A percentile compares a stretch with the other conserved stretches of the same genome.
Evolutionary conservation across 2,888 invertebrate species (phyloP).

Genomic region (Caenorhabditis becei): DNA sequence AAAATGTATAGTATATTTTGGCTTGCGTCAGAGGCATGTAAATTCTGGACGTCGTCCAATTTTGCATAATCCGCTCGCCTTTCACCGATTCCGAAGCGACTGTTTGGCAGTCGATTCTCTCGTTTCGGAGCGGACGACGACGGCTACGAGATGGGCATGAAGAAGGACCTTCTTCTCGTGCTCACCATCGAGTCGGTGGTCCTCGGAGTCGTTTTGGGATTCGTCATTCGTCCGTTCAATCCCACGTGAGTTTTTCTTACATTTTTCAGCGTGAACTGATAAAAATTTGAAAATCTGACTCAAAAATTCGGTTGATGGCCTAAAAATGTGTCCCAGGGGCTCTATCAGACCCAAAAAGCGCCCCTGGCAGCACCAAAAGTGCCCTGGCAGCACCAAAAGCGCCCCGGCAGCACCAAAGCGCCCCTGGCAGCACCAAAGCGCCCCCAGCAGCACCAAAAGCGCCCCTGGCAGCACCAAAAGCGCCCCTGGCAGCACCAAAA

Average conservation of each 20-base stretch:
- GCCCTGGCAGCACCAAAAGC: no score
- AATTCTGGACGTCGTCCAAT: constrained; percentile 20
- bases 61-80: constrained; percentile 40
- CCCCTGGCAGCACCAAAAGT: no score
- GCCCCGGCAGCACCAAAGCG: no score
- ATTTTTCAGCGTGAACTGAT: no score
- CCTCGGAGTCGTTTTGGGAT: constrained; percentile 86
- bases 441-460: no score
- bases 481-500: no score
- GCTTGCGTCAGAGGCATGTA: constrained; percentile 52
- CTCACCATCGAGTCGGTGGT: constrained; percentile 88
- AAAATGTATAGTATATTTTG: background rate
- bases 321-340: no score
- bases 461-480: no score
- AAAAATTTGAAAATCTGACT: no score
- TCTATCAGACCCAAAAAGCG: no score
- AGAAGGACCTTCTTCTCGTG: constrained; percentile 88
- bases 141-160: constrained; percentile 82
- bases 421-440: no score
- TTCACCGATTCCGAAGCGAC: background rate
- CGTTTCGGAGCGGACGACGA: constrained; percentile 25
- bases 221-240: constrained; percentile 83
- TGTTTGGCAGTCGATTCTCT: constrained; percentile 24
- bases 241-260: constrained; percentile 72
- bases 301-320: no score